Base-by-base conservation (phyloP, 2,797 vertebrate genomes). In the Micropoecilia bifurca region DNA sequence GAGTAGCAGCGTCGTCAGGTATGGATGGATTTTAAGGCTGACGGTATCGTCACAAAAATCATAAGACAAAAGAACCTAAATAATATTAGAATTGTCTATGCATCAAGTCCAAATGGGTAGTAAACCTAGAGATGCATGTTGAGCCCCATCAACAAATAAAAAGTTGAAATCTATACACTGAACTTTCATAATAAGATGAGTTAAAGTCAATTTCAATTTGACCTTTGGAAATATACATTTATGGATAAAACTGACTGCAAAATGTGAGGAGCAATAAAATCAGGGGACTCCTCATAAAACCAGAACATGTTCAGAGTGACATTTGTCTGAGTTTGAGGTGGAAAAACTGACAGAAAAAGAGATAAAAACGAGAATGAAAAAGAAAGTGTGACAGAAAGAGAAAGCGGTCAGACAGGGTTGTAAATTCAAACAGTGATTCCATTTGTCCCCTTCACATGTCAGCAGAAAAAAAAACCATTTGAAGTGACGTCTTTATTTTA, bases 401-500 rank as follows among this genome's bases (percentile, higher is more conserved):
- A 57, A 33, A 71, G 71, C 80, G 83, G 82, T 80, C 68, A 71
- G 75, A 81, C 6, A 16, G 61, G 18, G 63, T 43, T 50, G 78
- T 68, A 50, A 75, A 91, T 82, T 84, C 73, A 89, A 84, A 86
- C 79, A 80, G 81, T 28, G 66, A 79, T 69, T 80, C 39, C 36
- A 66, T 66, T 68, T 41, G 33, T 41, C 18, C 63, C 20, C 81
- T 77, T 86, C 45, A 73, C 82, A 91, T 57, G 14, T 79, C 85
- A 82, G 74, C 45, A 68, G 81, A 83, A 76, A 79, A 66, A 66
- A 13, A 39, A 89, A 36, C 89, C 80, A 88, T 92, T 90, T 90
- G 85, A 91, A 90, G 91, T 89, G 91, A 91, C 89, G 78, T 55
- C 14, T 48, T 89, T 88, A 90, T 93, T 84, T 6, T 6, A 91